These are phyloP conservation scores for Macrosiphum euphorbiae DNA, from an alignment of 2,888 invertebrate species.

Conservation along the genomic window DNA sequence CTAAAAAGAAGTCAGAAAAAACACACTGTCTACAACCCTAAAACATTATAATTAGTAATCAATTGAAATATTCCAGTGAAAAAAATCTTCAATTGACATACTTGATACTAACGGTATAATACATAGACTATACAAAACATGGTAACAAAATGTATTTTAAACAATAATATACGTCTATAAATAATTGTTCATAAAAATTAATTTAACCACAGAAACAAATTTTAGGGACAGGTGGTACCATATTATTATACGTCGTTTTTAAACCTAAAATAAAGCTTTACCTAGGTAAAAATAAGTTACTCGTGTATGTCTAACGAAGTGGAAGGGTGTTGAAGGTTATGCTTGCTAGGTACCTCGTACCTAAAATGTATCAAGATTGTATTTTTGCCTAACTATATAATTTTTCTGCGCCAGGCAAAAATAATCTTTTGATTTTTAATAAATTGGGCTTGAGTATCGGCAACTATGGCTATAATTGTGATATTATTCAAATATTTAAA, in stretches of 20 bases:
- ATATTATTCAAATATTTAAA: too few species aligned
- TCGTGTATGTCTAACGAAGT: not conserved
- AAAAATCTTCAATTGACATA: not conserved
- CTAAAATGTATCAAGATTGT: too few species aligned
- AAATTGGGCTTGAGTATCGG: too few species aligned
- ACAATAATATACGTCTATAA: not conserved
- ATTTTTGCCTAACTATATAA: too few species aligned
- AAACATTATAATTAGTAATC: not conserved
- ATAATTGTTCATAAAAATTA: not conserved
- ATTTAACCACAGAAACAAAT: not conserved
- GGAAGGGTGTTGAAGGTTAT: too few species aligned
- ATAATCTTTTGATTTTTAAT: too few species aligned
- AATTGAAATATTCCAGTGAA: not conserved
- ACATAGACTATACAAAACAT: not conserved
- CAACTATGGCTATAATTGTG: too few species aligned
- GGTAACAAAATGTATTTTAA: not conserved
- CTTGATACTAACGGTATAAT: not conserved
- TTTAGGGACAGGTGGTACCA: not conserved
- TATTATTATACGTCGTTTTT: not conserved
- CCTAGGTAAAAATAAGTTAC: too few species aligned
- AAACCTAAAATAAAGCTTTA: not conserved
- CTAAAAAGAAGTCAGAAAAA: too few species aligned
- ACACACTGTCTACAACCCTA: too few species aligned
- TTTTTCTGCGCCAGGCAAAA: too few species aligned
- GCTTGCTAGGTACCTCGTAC: too few species aligned